Conservation (phyloP, 2,113 vertebrate species). For the Trogon surrucura region DNA sequence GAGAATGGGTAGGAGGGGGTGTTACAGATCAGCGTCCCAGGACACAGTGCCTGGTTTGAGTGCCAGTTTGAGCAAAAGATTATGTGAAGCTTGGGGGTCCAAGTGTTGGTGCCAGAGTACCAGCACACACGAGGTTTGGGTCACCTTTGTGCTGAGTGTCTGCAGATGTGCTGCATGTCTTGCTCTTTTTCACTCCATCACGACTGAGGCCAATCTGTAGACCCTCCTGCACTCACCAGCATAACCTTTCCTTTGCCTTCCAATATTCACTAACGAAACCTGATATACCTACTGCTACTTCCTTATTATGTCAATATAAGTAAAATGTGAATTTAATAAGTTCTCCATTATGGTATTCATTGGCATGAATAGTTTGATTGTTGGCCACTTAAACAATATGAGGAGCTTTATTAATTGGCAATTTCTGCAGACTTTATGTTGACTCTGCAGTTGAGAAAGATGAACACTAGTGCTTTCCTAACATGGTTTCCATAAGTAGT, state of each 20-base stretch:
- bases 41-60: not conserved
- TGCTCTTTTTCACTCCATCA: not conserved
- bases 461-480: not conserved
- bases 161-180: not conserved
- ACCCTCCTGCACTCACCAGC: not conserved
- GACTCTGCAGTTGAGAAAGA: not conserved
- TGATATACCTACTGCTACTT: not conserved
- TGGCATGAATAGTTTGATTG: not conserved
- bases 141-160: not conserved
- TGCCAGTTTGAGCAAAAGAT: not conserved
- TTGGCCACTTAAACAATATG: not conserved
- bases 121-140: not conserved
- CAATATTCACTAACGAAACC: not conserved
- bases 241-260: not conserved
- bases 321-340: conserved; percentile 5
- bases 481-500: not conserved
- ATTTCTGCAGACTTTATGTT: not conserved
- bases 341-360: not conserved
- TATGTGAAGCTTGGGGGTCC: not conserved
- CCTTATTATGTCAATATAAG: not conserved
- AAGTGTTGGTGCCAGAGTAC: not conserved
- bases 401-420: not conserved
- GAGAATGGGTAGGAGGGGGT: not conserved
- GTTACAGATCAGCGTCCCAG: not conserved
- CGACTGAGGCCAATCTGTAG: not conserved